phyloP scores from a whole-genome alignment of 2,888 invertebrate genomes.

The Conistra vaccinii region DNA sequence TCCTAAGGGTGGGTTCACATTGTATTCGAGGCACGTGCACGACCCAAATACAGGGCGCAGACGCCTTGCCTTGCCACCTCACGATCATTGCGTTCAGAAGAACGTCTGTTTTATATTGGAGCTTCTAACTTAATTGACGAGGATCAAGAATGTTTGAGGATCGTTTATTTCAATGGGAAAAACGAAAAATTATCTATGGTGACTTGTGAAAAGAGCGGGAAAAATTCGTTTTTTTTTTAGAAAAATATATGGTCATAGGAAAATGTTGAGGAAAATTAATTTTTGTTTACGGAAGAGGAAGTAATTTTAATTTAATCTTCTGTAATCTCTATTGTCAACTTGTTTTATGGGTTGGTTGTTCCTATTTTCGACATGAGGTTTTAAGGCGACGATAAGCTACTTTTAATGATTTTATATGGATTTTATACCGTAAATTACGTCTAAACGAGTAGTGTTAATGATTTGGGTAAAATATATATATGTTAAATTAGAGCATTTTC shows the following conservation, averaged over 20 bases:
- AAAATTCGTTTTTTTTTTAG: too few species aligned
- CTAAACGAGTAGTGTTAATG: too few species aligned
- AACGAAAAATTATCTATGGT: constrained; percentile 14
- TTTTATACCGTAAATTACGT: too few species aligned
- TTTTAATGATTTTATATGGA: too few species aligned
- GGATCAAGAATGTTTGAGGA: constrained; percentile 35
- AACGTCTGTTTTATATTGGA: constrained; percentile 60
- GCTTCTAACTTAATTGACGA: constrained; percentile 53
- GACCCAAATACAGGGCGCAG: constrained; percentile 81
- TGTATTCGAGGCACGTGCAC: constrained; percentile 78
- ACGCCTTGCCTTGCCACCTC: constrained; percentile 69
- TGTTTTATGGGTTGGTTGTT: not conserved
- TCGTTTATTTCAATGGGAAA: constrained; percentile 54
- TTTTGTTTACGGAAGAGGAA: not conserved
- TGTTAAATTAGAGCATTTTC: too few species aligned
- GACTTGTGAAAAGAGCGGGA: constrained; percentile 11
- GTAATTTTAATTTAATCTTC: not conserved
- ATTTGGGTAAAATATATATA: too few species aligned
- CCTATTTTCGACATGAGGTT: not conserved
- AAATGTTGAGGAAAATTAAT: not conserved
- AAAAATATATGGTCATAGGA: not conserved
- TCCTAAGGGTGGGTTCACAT: constrained; percentile 52
- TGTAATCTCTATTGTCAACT: not conserved
- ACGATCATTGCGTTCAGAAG: constrained; percentile 54
- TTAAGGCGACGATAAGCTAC: too few species aligned